Evolutionary conservation across 2,797 vertebrate genomes (phyloP).

Genomic region (Craterocephalus amniculus): DNA sequence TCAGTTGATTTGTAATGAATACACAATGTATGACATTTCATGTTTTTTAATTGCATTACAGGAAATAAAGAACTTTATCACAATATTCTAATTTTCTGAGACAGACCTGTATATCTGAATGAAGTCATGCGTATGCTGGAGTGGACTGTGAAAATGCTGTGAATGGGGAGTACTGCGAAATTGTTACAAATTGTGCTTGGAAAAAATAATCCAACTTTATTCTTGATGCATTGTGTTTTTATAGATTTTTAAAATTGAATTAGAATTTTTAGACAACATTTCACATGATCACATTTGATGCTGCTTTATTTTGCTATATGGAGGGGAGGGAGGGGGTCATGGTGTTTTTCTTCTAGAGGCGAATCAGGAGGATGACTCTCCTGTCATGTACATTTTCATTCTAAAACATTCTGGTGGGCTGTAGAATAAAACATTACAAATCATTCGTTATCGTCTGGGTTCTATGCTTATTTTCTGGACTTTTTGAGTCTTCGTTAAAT

Average conservation of each 20-base stretch:
- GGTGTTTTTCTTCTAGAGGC: slow-evolving; percentile 19
- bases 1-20: no score
- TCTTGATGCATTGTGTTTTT: slow-evolving; percentile 17
- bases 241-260: neutral
- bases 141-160: slow-evolving; percentile 8
- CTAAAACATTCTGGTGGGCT: slow-evolving; percentile 40
- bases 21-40: no score
- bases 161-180: neutral
- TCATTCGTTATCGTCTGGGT: slow-evolving; percentile 11
- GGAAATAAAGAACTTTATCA: no score
- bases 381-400: slow-evolving; percentile 13
- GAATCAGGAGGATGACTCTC: slow-evolving; percentile 12
- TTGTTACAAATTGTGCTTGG: neutral
- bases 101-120: slow-evolving; percentile 10
- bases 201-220: neutral
- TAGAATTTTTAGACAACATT: neutral
- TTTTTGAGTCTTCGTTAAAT: slow-evolving; percentile 26
- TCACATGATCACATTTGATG: neutral
- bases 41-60: no score
- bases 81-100: no score
- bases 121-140: neutral
- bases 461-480: slow-evolving; percentile 26
- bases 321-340: neutral
- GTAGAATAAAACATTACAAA: slow-evolving; percentile 66
- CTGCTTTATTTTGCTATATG: slow-evolving; percentile 1